Percentiles rank a stretch among this genome's conserved stretches.
Conservation (phyloP, 2,113 vertebrate species). For the Motacilla alba region DNA sequence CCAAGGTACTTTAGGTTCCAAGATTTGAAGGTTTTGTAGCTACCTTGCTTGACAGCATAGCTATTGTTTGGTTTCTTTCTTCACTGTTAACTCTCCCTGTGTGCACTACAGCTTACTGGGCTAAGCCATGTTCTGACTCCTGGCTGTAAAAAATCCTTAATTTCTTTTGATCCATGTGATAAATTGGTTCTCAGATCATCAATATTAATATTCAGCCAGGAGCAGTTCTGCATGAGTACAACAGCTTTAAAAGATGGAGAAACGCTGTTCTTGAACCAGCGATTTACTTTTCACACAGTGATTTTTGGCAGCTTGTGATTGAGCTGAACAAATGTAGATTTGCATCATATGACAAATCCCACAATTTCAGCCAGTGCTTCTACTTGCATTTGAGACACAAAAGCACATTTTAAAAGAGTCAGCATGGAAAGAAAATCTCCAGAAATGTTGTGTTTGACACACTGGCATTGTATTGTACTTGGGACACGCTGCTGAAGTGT, state of each 20-base stretch:
- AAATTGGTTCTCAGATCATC: background rate
- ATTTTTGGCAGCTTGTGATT: conserved; percentile 9
- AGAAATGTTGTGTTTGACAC: background rate
- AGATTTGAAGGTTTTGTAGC: background rate
- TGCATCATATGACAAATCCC: background rate
- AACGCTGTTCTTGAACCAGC: background rate
- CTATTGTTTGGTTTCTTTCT: background rate
- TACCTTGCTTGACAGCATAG: background rate
- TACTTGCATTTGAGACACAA: background rate
- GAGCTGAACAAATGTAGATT: conserved; percentile 18
- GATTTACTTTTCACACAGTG: background rate
- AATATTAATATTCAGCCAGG: conserved; percentile 15
- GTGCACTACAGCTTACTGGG: background rate
- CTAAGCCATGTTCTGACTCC: background rate
- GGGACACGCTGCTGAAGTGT: background rate
- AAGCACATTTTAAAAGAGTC: background rate
- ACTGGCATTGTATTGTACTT: background rate
- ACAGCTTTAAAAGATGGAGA: background rate
- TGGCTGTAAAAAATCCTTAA: background rate
- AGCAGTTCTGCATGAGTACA: background rate
- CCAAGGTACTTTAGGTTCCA: background rate
- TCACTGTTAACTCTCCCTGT: background rate
- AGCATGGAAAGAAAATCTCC: background rate
- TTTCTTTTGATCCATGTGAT: conserved; percentile 30
- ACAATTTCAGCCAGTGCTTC: background rate